Evolutionary conservation across 2,113 vertebrate genomes (phyloP).

Genomic region (Pan paniscus): DNA sequence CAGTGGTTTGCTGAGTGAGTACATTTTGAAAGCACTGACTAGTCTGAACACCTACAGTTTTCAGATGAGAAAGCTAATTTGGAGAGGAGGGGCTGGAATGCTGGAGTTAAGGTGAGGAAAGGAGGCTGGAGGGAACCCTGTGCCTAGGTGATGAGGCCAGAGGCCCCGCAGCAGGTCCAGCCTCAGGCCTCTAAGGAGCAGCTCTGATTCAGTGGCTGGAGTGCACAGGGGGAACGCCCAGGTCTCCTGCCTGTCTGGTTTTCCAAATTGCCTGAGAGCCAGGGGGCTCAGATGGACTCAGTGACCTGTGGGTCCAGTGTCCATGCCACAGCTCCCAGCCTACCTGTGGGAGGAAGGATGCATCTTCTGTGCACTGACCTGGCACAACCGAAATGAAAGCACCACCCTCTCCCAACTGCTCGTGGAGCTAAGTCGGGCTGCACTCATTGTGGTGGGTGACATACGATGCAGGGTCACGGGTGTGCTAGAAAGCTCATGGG

Average conservation of each 20-base stretch:
- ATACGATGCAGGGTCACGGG: accelerated
- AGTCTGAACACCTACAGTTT: background rate
- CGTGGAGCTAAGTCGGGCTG: background rate
- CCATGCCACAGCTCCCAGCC: background rate
- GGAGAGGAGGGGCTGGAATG: background rate
- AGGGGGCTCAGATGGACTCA: background rate
- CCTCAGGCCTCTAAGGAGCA: background rate
- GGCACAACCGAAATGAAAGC: background rate
- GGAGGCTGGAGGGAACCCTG: background rate
- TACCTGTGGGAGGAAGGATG: too few species aligned
- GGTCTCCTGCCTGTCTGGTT: background rate
- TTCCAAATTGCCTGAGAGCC: background rate
- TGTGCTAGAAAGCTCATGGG: background rate
- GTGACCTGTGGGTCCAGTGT: background rate
- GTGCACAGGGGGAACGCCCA: accelerated
- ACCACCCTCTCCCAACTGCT: accelerated
- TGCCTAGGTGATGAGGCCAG: background rate
- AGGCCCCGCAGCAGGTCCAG: background rate
- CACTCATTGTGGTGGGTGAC: background rate
- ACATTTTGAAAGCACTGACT: background rate
- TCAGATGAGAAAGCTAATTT: background rate
- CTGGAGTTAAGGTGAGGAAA: background rate
- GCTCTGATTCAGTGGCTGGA: background rate
- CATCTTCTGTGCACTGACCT: background rate
- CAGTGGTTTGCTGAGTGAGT: background rate